These are phyloP conservation scores for Seriola dumerili DNA, from an alignment of 2,113 vertebrate species.

Conservation along the genomic window DNA sequence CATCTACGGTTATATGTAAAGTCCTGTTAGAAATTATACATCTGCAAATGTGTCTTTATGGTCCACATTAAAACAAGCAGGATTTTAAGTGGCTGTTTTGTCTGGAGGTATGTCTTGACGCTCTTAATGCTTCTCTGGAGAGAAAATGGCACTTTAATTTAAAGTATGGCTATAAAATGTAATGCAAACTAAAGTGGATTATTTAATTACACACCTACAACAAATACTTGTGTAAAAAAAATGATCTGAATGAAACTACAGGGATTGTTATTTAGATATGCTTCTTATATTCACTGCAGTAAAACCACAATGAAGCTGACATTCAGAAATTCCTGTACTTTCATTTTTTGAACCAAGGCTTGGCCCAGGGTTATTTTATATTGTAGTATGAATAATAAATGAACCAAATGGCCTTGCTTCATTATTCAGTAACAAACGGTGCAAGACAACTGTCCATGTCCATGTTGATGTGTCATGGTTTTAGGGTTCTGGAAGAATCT, in stretches of 20 bases:
- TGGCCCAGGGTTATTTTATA: constrained; percentile 48
- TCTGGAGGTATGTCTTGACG: background rate
- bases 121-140: too few relatives aligned
- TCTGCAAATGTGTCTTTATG: background rate
- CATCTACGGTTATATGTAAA: background rate
- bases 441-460: constrained; percentile 19
- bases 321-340: constrained; percentile 20
- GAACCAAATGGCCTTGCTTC: constrained; percentile 56
- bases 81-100: constrained; percentile 4
- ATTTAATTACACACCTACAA: background rate
- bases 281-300: background rate
- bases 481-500: constrained; percentile 14
- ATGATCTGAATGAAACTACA: background rate
- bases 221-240: background rate
- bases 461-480: constrained; percentile 18
- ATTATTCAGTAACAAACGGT: constrained; percentile 59
- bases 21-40: background rate
- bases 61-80: background rate
- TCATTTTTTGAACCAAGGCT: constrained; percentile 23
- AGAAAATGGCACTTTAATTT: too few relatives aligned
- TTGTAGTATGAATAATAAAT: constrained; percentile 54
- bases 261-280: background rate
- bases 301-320: constrained; percentile 4
- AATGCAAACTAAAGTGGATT: constrained; percentile 1
- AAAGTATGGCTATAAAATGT: background rate